Conservation (phyloP, 2,797 vertebrate genomes). For the Malacoctenus gilli region DNA sequence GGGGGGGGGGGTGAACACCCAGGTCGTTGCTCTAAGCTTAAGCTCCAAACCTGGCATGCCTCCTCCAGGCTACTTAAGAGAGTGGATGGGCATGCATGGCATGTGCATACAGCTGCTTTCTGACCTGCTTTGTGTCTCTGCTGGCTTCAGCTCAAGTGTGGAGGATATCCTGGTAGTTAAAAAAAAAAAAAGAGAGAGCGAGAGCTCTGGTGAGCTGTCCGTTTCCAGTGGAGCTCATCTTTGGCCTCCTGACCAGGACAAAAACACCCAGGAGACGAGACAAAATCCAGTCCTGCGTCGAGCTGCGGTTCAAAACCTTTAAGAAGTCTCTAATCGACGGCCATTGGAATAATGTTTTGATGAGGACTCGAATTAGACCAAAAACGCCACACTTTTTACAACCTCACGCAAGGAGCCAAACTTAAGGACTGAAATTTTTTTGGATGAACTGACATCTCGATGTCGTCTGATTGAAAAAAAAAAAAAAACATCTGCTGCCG, state of each 20-base stretch:
- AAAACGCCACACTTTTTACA: too few species aligned
- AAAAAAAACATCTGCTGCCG: too few species aligned
- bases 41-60: conserved; percentile 52
- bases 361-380: too few species aligned
- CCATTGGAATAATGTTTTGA: too few species aligned
- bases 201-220: conserved; percentile 46
- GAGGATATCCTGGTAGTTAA: conserved; percentile 58
- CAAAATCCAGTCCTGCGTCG: too few species aligned
- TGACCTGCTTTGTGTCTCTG: conserved; percentile 61
- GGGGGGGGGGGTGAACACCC: conserved; percentile 22
- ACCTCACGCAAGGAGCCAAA: too few species aligned
- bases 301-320: too few species aligned
- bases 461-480: neutral
- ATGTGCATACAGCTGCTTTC: conserved; percentile 61
- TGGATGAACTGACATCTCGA: neutral
- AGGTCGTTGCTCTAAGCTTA: conserved; percentile 61
- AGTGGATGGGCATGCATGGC: conserved; percentile 52
- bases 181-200: too few species aligned
- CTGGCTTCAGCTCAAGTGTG: conserved; percentile 51
- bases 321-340: too few species aligned
- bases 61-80: conserved; percentile 49
- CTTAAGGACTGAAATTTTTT: neutral
- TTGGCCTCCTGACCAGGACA: conserved; percentile 56
- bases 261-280: conserved; percentile 30
- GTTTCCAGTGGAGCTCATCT: conserved; percentile 34